Evolutionary conservation across 2,797 vertebrate genomes (phyloP), one percentile per base, ranked within the genome.

Genomic region (Enteromius paludinosus): DNA sequence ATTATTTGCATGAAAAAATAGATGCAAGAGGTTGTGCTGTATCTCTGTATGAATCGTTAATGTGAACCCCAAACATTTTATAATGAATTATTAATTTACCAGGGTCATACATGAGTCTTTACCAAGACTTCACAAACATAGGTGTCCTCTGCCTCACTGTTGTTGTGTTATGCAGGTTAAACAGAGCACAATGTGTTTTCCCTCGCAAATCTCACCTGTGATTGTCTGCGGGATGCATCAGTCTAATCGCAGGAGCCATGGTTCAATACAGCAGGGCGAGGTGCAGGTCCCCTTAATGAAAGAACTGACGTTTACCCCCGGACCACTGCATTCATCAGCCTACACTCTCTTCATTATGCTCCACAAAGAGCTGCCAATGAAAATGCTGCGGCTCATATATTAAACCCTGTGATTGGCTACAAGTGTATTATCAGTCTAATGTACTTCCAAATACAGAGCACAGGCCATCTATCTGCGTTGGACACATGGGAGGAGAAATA

Each of bases 281-380:
- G 92, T 93, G 95, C 95, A 96, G 94, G 92, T 93, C 95, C 95
- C 94, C 94, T 95, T 96, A 96, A 96, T 96, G 95, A 96, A 95
- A 95, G 95, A 95, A 94, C 94, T 94, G 94, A 95, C 94, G 93
- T 95, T 95, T 95, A 94, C 93, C 91, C 91, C 92, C 90, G 90
- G 87, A 92, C 78, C 86, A 88, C 88, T 89, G 93, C 95, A 96
- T 97, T 95, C 94, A 96, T 96, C 96, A 96, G 95, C 91, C 91
- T 79, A 87, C 91, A 89, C 70, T 91, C 92, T 94, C 93, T 95
- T 96, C 95, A 96, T 95, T 96, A 94, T 84, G 74, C 89, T 82
- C 92, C 91, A 93, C 95, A 94, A 92, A 95, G 91, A 92, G 88
- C 94, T 96, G 96, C 95, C 95, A 94, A 87, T 96, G 95, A 90